Percentiles rank a stretch among this genome's conserved stretches.
Conservation (phyloP, 2,888 invertebrate genomes). For the Tipula vernalis region DNA sequence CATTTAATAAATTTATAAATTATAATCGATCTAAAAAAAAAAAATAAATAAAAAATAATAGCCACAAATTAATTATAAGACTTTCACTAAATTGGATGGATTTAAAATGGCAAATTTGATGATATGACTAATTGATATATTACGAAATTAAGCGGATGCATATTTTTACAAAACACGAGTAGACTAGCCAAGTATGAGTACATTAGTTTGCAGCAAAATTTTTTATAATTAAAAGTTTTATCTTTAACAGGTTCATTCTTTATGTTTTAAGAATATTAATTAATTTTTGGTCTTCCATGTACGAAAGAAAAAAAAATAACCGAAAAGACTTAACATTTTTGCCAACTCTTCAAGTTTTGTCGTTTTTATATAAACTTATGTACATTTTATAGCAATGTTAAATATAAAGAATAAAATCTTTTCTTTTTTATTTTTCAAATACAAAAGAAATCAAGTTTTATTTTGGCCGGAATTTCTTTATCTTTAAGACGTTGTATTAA, state of each 20-base stretch:
- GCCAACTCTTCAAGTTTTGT: background rate
- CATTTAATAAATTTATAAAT: background rate
- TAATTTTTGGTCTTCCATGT: background rate
- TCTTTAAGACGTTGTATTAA: background rate
- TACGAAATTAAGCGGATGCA: background rate
- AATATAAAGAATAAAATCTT: too few species aligned
- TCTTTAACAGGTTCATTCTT: background rate
- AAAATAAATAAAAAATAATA: background rate
- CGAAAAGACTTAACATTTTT: background rate
- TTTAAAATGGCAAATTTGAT: background rate
- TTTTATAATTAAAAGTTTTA: background rate
- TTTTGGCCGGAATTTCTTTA: background rate
- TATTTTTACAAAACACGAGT: background rate
- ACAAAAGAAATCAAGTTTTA: background rate
- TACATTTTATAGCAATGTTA: background rate
- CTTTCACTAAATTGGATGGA: background rate
- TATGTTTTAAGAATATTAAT: background rate
- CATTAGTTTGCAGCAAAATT: background rate
- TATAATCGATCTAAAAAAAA: background rate
- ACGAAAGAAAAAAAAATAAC: background rate
- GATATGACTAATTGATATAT: background rate
- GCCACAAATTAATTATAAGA: background rate
- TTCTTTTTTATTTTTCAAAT: background rate
- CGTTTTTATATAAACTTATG: background rate
- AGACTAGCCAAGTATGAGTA: background rate